Evolutionary conservation across 2,797 vertebrate species (phyloP).

Genomic region (Lagodon rhomboides): DNA sequence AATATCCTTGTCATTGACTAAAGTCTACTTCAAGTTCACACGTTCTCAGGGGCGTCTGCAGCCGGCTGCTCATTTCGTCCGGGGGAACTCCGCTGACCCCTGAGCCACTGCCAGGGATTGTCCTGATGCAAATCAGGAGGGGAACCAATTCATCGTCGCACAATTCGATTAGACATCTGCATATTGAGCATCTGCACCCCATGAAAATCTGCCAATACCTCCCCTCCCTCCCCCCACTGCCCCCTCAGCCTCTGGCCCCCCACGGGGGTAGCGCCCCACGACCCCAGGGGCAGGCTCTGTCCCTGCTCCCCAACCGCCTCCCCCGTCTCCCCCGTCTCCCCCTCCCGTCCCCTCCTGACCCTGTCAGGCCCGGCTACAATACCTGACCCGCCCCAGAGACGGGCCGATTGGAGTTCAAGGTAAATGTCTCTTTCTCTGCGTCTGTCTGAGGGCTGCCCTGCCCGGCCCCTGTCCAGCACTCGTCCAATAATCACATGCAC

Average conservation of each 20-base stretch:
- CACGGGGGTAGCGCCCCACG: conserved; percentile 70
- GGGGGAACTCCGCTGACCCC: conserved; percentile 80
- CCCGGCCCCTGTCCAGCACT: conserved; percentile 53
- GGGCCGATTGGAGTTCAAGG: conserved; percentile 85
- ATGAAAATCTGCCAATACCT: conserved; percentile 80
- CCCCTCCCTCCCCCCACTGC: conserved; percentile 47
- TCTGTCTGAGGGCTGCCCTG: conserved; percentile 67
- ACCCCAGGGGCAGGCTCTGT: conserved; percentile 74
- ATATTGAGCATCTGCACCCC: conserved; percentile 88
- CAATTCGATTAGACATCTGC: conserved; percentile 89
- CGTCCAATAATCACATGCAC: conserved; percentile 75
- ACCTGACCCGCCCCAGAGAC: conserved; percentile 79
- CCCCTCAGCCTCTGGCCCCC: conserved; percentile 53
- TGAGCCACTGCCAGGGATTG: conserved; percentile 79
- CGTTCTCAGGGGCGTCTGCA: conserved; percentile 80
- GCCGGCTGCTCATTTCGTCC: conserved; percentile 83
- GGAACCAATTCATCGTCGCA: conserved; percentile 81
- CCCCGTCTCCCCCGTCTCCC: conserved; percentile 60
- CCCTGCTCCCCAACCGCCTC: conserved; percentile 50
- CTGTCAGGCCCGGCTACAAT: conserved; percentile 78
- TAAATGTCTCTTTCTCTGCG: conserved; percentile 74
- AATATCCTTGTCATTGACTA: conserved; percentile 79
- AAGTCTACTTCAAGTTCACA: conserved; percentile 88
- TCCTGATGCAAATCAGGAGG: conserved; percentile 85
- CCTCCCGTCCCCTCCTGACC: conserved; percentile 75